These are phyloP conservation scores for Paratilapia polleni DNA, from an alignment of 2,113 vertebrate species.

Conservation along the genomic window DNA sequence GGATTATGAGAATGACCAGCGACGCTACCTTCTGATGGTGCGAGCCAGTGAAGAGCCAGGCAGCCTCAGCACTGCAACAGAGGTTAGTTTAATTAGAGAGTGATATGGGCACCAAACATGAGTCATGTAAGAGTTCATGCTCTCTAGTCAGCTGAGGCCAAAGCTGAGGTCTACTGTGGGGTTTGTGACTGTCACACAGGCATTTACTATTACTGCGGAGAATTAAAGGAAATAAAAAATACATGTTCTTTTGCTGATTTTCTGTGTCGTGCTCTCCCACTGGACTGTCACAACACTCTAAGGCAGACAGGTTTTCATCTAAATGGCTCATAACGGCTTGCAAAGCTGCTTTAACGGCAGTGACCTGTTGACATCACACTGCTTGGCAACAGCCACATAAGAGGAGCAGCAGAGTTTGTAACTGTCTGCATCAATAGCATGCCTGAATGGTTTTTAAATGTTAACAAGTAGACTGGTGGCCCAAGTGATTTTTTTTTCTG, in stretches of 20 bases:
- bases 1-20: slow-evolving; percentile 88
- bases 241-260: not conserved
- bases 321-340: not conserved
- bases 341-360: not conserved
- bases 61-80: slow-evolving; percentile 82
- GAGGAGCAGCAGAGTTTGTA: slow-evolving; percentile 33
- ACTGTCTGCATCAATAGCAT: slow-evolving; percentile 34
- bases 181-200: slow-evolving; percentile 10
- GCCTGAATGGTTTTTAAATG: slow-evolving; percentile 53
- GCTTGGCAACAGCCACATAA: slow-evolving; percentile 10
- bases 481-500: not conserved
- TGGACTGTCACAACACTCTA: not conserved
- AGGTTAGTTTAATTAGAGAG: slow-evolving; percentile 78
- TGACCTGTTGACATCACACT: slow-evolving; percentile 53
- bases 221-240: slow-evolving; percentile 16
- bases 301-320: not conserved
- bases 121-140: slow-evolving; percentile 1
- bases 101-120: not conserved
- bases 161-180: slow-evolving; percentile 14
- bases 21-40: slow-evolving; percentile 85
- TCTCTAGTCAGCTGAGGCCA: not conserved
- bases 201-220: not conserved
- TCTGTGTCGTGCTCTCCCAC: not conserved
- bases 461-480: slow-evolving; percentile 49
- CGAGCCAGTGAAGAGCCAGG: slow-evolving; percentile 82